Evolutionary conservation across 2,888 invertebrate species (phyloP).

Genomic region (Hipparchia semele): DNA sequence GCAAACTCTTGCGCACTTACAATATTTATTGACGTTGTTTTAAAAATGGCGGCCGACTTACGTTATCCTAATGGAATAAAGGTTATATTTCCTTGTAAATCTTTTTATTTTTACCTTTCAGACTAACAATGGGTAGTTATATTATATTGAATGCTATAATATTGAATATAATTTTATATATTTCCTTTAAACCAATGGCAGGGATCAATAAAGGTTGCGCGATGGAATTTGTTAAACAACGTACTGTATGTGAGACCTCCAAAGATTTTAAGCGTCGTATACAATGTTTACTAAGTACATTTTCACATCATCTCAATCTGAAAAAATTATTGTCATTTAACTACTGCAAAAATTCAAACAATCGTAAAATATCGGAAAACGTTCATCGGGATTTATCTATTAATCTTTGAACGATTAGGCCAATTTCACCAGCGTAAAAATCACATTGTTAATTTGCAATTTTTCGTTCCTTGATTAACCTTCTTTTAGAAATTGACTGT

Average conservation of each 20-base stretch:
- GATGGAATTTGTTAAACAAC: slow-evolving; percentile 41
- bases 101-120: slow-evolving; percentile 42
- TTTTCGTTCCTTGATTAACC: no score
- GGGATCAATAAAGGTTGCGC: slow-evolving; percentile 52
- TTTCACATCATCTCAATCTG: no score
- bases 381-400: no score
- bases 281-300: slow-evolving; percentile 13
- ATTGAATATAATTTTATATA: slow-evolving; percentile 18
- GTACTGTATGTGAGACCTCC: slow-evolving; percentile 20
- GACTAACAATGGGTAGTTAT: slow-evolving; percentile 38
- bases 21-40: slow-evolving; percentile 51
- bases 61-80: slow-evolving; percentile 14
- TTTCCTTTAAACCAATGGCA: slow-evolving; percentile 40
- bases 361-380: no score
- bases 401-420: no score
- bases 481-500: no score
- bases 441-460: no score
- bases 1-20: slow-evolving; percentile 44
- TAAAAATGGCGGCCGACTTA: slow-evolving; percentile 30
- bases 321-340: no score
- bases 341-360: no score
- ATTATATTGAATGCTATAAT: slow-evolving; percentile 20
- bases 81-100: slow-evolving; percentile 9
- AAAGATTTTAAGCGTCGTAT: slow-evolving; percentile 30
- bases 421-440: no score